These are phyloP conservation scores for Pammene aurita DNA, from an alignment of 2,888 invertebrate species.

Conservation along the genomic window DNA sequence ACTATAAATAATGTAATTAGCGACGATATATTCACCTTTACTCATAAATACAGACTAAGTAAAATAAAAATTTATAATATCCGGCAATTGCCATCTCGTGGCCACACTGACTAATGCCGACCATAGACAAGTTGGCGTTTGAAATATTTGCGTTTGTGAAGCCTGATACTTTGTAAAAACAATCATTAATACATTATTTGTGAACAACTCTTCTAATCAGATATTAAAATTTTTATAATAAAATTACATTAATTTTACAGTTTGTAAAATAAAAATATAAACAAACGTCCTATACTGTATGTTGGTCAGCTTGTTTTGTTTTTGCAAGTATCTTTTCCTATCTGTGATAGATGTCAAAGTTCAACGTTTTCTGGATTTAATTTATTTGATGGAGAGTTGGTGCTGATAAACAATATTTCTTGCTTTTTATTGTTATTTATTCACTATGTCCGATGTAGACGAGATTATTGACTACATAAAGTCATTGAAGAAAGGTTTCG, in stretches of 20 bases:
- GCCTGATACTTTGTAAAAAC: neutral
- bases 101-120: slow-evolving; percentile 17
- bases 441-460: slow-evolving; percentile 66
- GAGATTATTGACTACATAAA: slow-evolving; percentile 75
- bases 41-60: too few relatives aligned
- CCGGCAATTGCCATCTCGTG: neutral
- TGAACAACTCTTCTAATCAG: too few relatives aligned
- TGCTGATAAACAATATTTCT: neutral
- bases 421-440: slow-evolving; percentile 22
- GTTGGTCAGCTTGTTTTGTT: too few relatives aligned
- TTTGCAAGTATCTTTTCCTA: neutral
- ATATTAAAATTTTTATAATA: too few relatives aligned
- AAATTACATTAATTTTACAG: too few relatives aligned
- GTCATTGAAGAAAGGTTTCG: slow-evolving; percentile 72
- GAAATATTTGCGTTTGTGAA: slow-evolving; percentile 17
- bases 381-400: neutral
- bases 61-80: neutral
- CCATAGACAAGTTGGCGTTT: slow-evolving; percentile 38
- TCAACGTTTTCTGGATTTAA: slow-evolving; percentile 31
- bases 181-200: too few relatives aligned
- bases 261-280: too few relatives aligned
- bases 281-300: too few relatives aligned
- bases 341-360: slow-evolving; percentile 22
- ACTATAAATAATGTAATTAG: too few relatives aligned
- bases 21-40: too few relatives aligned